Evolutionary conservation across 2,113 vertebrate species (phyloP), one percentile per base, ranked within the genome.

Genomic region (Zosterops lateralis): DNA sequence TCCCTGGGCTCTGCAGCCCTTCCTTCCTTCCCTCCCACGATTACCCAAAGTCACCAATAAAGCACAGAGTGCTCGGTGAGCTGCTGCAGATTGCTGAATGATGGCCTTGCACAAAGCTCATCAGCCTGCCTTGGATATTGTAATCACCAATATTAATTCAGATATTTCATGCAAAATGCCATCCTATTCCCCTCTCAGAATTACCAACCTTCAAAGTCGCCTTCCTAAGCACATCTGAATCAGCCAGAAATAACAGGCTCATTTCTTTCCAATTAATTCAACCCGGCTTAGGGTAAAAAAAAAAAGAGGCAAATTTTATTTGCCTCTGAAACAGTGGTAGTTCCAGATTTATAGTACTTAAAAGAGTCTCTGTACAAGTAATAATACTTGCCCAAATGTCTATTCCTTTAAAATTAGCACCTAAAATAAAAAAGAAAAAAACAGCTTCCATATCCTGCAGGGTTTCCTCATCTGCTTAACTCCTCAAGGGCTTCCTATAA

Each of bases 221-320:
- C 38, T 71, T 89, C 51, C 60, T 44, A 78, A 85, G 64, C 83
- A 45, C 75, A 81, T 86, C 89, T 5, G n/a, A 74, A 81, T 47
- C 75, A 62, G 32, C 42, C 71, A 70, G 72, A 86, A 93, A 66
- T 54, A 76, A 53, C 1, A 0, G 40, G 18, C 86, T 60, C 53
- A 24, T 86, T 94, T 71, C 65, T 71, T 80, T 71, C 44, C 86
- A 84, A 78, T 92, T 80, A 90, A 88, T 90, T 71, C 74, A 75
- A 60, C 36, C 45, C 72, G 48, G 47, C 51, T 88, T 29, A 60
- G 60, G 54, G 6, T 29, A 58, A 58, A 36, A 56, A 56, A 56
- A 15, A 58, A 34, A 60, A 36, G 13, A 31, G 29, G n/a, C 15
- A 75, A 51, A 79, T 70, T 85, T 90, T 85, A 61, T 91, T 84